Percentiles rank a stretch among this genome's conserved stretches.
phyloP scores from a whole-genome alignment of 1,140 invertebrate genomes.

The Aphis gossypii region DNA sequence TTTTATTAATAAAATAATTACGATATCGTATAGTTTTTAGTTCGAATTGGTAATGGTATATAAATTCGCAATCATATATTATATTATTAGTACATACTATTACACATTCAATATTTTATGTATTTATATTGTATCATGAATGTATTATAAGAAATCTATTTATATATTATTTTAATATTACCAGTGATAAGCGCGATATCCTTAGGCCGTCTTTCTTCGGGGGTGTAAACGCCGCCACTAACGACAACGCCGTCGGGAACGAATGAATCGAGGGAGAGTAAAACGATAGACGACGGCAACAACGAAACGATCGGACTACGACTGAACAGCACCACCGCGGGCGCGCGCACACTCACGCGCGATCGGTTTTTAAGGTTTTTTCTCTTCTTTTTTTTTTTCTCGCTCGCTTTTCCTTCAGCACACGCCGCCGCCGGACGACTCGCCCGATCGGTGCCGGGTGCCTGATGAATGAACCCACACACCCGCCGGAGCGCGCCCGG shows the following conservation, averaged over 20 bases:
- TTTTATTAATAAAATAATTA: background rate
- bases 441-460: conserved; percentile 33
- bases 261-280: background rate
- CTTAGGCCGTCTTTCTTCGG: background rate
- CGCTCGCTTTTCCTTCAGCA: background rate
- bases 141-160: background rate
- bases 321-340: background rate
- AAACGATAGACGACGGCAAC: background rate
- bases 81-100: background rate
- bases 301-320: conserved; percentile 22
- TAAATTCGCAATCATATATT: background rate
- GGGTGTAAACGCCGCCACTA: background rate
- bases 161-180: background rate
- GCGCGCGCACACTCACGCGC: background rate
- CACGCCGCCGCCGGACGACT: background rate
- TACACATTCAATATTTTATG: too few species aligned
- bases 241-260: background rate
- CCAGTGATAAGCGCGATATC: background rate
- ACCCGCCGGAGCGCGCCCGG: background rate
- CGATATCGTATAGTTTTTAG: background rate
- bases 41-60: background rate
- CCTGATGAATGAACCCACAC: background rate
- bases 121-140: too few species aligned
- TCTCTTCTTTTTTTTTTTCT: background rate
- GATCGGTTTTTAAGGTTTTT: conserved; percentile 9